Conservation (phyloP, 2,888 invertebrate species). For the Stenoptilia bipunctidactyla region DNA sequence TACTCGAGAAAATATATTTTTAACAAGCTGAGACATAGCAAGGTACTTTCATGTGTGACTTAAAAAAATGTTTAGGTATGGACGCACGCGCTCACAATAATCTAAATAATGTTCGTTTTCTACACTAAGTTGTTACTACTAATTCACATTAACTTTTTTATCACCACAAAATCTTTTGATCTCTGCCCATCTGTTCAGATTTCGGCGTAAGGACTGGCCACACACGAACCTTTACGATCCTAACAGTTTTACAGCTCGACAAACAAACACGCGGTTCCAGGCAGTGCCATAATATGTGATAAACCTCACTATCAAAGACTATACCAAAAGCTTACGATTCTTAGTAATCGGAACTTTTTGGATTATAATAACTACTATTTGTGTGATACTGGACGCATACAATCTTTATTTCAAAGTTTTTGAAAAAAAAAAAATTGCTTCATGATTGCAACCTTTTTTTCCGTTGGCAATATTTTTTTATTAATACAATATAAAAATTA, state of each 20-base stretch:
- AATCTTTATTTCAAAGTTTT: too few species aligned
- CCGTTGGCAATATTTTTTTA: too few species aligned
- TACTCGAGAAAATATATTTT: too few species aligned
- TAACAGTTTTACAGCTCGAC: conserved; percentile 62
- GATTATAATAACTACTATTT: too few species aligned
- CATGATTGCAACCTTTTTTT: too few species aligned
- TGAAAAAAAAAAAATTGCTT: too few species aligned
- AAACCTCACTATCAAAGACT: conserved; percentile 50
- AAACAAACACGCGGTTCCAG: conserved; percentile 66
- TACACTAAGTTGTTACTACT: conserved; percentile 58
- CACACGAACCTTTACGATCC: conserved; percentile 66
- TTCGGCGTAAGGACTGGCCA: conserved; percentile 70
- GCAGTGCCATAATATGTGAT: conserved; percentile 47
- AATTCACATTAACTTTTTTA: conserved; percentile 63
- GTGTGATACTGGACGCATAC: too few species aligned
- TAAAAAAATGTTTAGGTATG: not conserved
- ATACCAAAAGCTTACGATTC: conserved; percentile 12
- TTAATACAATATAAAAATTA: too few species aligned
- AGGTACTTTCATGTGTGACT: too few species aligned
- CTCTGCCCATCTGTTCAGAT: conserved; percentile 61
- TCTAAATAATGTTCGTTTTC: conserved; percentile 21
- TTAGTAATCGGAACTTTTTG: conserved; percentile 15
- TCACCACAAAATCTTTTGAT: conserved; percentile 57
- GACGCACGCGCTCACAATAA: conserved; percentile 12
- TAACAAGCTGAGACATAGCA: too few species aligned